These are phyloP conservation scores for Cyclina sinensis DNA, from an alignment of 1,140 invertebrate species.

Conservation along the genomic window DNA sequence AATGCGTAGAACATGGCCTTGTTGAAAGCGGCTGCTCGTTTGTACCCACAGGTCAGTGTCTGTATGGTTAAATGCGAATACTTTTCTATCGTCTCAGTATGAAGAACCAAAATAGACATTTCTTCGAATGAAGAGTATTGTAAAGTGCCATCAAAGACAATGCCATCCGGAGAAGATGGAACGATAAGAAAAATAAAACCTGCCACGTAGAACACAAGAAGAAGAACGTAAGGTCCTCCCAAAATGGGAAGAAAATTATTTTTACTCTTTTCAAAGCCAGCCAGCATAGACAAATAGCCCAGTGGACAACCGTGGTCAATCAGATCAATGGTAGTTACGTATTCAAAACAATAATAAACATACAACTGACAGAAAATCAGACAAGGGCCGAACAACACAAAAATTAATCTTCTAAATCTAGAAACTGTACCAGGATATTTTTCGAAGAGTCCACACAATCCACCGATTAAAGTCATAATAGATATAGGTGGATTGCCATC, in stretches of 20 bases:
- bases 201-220: constrained; percentile 10
- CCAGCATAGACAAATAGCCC: constrained; percentile 53
- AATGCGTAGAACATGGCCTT: constrained; percentile 11
- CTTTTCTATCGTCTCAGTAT: constrained; percentile 27
- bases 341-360: constrained; percentile 25
- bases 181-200: constrained; percentile 48
- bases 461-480: constrained; percentile 25
- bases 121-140: background rate
- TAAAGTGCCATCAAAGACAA: background rate
- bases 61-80: constrained; percentile 8
- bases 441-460: constrained; percentile 28
- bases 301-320: constrained; percentile 46
- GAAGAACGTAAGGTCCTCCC: constrained; percentile 32
- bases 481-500: constrained; percentile 46
- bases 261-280: constrained; percentile 52
- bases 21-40: background rate
- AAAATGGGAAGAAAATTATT: constrained; percentile 39
- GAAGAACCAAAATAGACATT: background rate
- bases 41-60: constrained; percentile 18
- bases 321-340: constrained; percentile 35
- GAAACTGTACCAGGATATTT: constrained; percentile 41
- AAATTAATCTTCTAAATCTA: constrained; percentile 5
- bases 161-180: background rate
- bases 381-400: constrained; percentile 18
- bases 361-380: constrained; percentile 38